A percentile compares a stretch with the other conserved stretches of the same genome.
Conservation (phyloP, 2,888 invertebrate species). For the Spilarctia lutea region DNA sequence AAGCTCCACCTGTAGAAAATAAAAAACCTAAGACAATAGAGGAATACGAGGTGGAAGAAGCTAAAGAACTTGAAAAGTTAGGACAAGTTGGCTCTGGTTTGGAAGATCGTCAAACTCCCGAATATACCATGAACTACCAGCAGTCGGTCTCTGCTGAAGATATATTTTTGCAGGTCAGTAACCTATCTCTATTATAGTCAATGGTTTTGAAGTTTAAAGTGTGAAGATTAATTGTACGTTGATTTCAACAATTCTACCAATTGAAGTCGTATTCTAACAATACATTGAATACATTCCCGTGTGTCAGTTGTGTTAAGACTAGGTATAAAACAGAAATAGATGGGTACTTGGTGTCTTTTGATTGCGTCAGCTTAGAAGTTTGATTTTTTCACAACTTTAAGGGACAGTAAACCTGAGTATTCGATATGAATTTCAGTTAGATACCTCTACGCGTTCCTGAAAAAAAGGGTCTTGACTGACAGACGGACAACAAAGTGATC, state of each 20-base stretch:
- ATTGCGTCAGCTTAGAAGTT: no score
- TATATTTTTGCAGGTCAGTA: slow-evolving; percentile 91
- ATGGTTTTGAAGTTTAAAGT: not conserved
- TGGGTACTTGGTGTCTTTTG: no score
- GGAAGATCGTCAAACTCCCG: slow-evolving; percentile 89
- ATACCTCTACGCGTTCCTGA: no score
- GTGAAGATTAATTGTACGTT: not conserved
- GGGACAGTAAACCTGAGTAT: no score
- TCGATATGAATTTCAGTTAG: not conserved
- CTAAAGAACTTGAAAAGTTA: slow-evolving; percentile 82
- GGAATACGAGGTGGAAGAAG: slow-evolving; percentile 83
- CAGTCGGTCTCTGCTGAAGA: slow-evolving; percentile 95
- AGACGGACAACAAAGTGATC: no score
- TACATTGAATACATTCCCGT: not conserved
- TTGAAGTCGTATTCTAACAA: not conserved
- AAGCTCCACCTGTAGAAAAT: slow-evolving; percentile 49
- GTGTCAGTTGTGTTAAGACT: not conserved
- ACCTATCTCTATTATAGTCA: not conserved
- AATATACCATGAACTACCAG: slow-evolving; percentile 93
- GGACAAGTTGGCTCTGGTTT: slow-evolving; percentile 74
- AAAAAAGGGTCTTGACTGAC: no score
- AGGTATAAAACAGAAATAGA: not conserved
- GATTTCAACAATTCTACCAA: not conserved
- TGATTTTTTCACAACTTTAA: no score
- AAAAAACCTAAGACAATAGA: slow-evolving; percentile 73